A percentile compares a stretch with the other conserved stretches of the same genome.
Evolutionary conservation across 2,113 vertebrate genomes (phyloP).

Genomic region (cat (Felis catus)): F.catus_Fca126_mat1.0 CM031419.1:41032001-41032500

Average conservation of each 20-base stretch:
- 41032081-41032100: background rate
- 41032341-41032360: background rate
- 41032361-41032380: background rate
- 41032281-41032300: background rate
- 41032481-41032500: background rate
- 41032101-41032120: background rate
- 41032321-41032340: background rate
- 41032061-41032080: background rate
- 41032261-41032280: background rate
- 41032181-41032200: background rate
- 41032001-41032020: background rate
- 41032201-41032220: background rate
- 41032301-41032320: background rate
- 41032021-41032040: background rate
- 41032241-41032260: background rate
- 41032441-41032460: background rate
- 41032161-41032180: conserved; percentile 40
- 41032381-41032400: background rate
- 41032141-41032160: background rate
- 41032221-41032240: background rate
- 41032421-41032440: background rate
- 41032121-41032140: background rate
- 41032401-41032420: conserved; percentile 26
- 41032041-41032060: background rate
- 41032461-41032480: background rate